Evolutionary conservation across 2,888 invertebrate species (phyloP), one percentile per base, ranked within the genome.

Genomic region (Smittia aterrima): DNA sequence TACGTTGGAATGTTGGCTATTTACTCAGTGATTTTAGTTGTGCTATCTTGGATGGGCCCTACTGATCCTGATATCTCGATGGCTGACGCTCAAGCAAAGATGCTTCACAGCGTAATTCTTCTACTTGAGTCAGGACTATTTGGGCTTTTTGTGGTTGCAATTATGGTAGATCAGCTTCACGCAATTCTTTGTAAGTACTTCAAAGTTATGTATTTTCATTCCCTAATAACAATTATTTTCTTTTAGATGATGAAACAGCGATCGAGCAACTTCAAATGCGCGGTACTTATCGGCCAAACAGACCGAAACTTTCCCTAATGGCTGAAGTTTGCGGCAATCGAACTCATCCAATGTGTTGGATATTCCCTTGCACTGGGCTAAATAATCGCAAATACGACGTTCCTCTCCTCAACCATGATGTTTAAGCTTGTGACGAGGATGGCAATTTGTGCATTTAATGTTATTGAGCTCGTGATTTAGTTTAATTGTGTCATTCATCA

Each of bases 61-160:
- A 91, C 91, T 79, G 85, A 85, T 27, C 86, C 87, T 70, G 91
- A 90, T 80, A 86, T 85, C 77, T 84, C 85, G 75, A 83, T 88
- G 78, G 82, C 88, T 78, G 84, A 89, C 77, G 87, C 90, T 79
- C 92, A 93, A 81, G 86, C 88, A 64, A 87, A 91, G 84, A 88
- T 92, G 92, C 86, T 95, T 78, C 95, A 95, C 82, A 90, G 91
- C 77, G 90, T 95, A 67, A 88, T 93, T 78, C 83, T 95, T 77
- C 85, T 92, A 75, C 83, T 95, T 82, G 94, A 94, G 81, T 90
- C 92, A 75, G 87, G 91, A 6, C 83, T 96, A 25, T 96, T 95
- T 83, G 95, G 95, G 7, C 87, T 96, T 80, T 95, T 95, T 82
- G 94, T 94, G 16, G 85, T 91, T 75, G 93, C 92, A 54, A 93